These are phyloP conservation scores for Hylaea fasciaria DNA, from an alignment of 2,888 invertebrate genomes.

Conservation along the genomic window DNA sequence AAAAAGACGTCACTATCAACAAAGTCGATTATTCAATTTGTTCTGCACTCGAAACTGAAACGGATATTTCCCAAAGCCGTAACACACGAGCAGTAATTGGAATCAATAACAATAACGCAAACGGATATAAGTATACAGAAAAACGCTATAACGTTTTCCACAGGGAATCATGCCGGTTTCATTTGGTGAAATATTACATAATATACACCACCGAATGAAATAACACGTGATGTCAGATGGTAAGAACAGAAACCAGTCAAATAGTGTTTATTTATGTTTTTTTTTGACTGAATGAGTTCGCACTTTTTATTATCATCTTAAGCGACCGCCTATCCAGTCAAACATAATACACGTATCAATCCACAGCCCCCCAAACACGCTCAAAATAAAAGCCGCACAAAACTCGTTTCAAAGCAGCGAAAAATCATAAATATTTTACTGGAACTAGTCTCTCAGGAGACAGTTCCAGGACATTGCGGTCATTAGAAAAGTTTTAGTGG, in stretches of 20 bases:
- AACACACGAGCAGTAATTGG: slow-evolving; percentile 15
- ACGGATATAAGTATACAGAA: too few relatives aligned
- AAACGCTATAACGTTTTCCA: too few relatives aligned
- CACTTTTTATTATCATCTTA: background rate
- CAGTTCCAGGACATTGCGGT: slow-evolving; percentile 72
- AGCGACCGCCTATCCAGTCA: background rate
- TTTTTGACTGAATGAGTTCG: too few relatives aligned
- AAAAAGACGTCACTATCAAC: too few relatives aligned
- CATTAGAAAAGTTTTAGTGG: slow-evolving; percentile 79
- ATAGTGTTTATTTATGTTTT: too few relatives aligned
- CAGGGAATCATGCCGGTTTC: too few relatives aligned
- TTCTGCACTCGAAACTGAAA: slow-evolving; percentile 6
- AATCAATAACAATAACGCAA: slow-evolving; percentile 12
- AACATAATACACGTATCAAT: slow-evolving; percentile 32
- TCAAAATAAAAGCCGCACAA: slow-evolving; percentile 38
- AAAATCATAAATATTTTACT: slow-evolving; percentile 70
- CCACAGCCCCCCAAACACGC: slow-evolving; percentile 31
- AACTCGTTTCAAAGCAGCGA: slow-evolving; percentile 40
- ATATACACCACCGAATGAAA: too few relatives aligned
- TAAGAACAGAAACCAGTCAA: too few relatives aligned
- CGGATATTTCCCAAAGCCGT: slow-evolving; percentile 8
- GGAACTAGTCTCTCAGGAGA: slow-evolving; percentile 68
- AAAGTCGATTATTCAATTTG: too few relatives aligned
- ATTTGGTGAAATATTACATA: too few relatives aligned
- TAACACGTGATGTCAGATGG: too few relatives aligned